Evolutionary conservation across 2,113 vertebrate genomes (phyloP), one percentile per base, ranked within the genome.

Genomic region (Apaloderma vittatum): DNA sequence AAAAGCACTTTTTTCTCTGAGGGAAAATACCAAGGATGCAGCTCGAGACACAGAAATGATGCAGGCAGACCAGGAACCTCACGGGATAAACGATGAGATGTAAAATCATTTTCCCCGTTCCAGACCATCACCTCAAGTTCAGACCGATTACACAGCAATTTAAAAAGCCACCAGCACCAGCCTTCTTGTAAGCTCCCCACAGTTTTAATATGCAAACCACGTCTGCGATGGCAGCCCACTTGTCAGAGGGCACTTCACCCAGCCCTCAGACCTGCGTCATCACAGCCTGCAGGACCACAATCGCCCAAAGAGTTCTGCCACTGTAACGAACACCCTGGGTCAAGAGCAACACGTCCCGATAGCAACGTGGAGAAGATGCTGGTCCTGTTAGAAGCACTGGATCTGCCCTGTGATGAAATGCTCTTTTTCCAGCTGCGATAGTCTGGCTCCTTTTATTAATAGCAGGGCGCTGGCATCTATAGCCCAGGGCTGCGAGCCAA

Each of bases 21-120:
- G 70, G 61, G 40, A 97, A 61, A 97, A 96, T 52, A 94, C 32
- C 32, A 95, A 77, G 43, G 68, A 86, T 72, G 54, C 59, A 84
- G 54, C 68, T 90, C n/a, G 89, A 65, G 43, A 95, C 59, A 34
- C 14, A 76, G 24, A 54, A 88, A 75, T 81, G 45, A 71, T 67
- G 46, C 55, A 83, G 45, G 68, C 22, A 21, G 9, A 83, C 57
- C 46, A 74, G n/a, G 90, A 27, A 19, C 40, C 36, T 29, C 32
- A 29, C 1, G 17, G 32, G 43, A 48, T 58, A 52, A 82, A 86
- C 29, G 29, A 58, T 7, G 3, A 71, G 62, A 79, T 26, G 13
- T 21, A 86, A 72, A 87, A 46, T 40, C 0, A 23, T 63, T 34
- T 40, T 66, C 54, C 70, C 48, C 19, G 40, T 81, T 63, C 70